A percentile compares a stretch with the other conserved stretches of the same genome.
Evolutionary conservation across 1,140 invertebrate genomes (phyloP).

Genomic region (Habropoda laboriosa): DNA sequence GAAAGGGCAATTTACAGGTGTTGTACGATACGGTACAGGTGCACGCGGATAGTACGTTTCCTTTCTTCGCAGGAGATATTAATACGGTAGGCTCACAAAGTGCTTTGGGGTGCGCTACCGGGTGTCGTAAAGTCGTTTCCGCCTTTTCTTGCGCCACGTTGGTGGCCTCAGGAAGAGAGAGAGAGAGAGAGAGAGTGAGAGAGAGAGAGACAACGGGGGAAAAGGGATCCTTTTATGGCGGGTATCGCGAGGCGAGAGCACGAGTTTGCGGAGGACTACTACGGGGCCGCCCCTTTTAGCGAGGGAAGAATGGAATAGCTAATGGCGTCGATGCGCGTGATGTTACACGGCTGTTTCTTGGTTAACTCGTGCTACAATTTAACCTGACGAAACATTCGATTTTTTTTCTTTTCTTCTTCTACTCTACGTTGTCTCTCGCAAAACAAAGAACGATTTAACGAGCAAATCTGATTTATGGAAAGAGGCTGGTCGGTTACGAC

Average conservation of each 20-base stretch:
- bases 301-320: slow-evolving; percentile 45
- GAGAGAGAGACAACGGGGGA: slow-evolving; percentile 44
- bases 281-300: slow-evolving; percentile 50
- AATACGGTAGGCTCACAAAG: slow-evolving; percentile 64
- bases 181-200: no score
- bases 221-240: slow-evolving; percentile 57
- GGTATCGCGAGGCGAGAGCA: slow-evolving; percentile 35
- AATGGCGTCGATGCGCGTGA: slow-evolving; percentile 50
- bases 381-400: not conserved
- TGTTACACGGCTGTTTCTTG: slow-evolving; percentile 32
- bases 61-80: slow-evolving; percentile 53
- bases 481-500: not conserved
- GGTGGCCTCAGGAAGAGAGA: slow-evolving; percentile 64
- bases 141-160: slow-evolving; percentile 53
- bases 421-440: not conserved
- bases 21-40: slow-evolving; percentile 61
- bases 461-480: not conserved
- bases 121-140: slow-evolving; percentile 70
- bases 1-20: slow-evolving; percentile 58
- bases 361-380: not conserved
- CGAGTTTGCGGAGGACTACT: slow-evolving; percentile 61
- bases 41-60: slow-evolving; percentile 42
- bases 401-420: no score
- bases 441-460: not conserved
- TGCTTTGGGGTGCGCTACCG: slow-evolving; percentile 64